Conservation (phyloP, 2,797 vertebrate species). For the Otus scops region DNA sequence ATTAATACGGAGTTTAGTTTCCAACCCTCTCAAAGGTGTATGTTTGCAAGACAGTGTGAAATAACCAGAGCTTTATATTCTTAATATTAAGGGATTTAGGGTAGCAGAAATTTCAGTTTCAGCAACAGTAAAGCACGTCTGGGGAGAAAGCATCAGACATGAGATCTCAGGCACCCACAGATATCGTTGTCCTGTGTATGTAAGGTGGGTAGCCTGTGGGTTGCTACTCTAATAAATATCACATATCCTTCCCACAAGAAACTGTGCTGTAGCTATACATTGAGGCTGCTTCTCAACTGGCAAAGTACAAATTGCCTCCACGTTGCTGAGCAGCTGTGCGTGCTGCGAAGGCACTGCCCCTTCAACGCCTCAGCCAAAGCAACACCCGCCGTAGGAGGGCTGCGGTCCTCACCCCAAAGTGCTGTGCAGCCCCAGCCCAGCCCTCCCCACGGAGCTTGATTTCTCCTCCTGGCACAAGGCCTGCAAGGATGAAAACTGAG, state of each 20-base stretch:
- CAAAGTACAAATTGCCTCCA: fast-evolving
- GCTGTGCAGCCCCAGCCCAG: fast-evolving
- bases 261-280: neutral
- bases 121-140: neutral
- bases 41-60: neutral
- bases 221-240: neutral
- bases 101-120: neutral
- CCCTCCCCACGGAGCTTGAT: neutral
- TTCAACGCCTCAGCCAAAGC: neutral
- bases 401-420: neutral
- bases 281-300: neutral
- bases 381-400: neutral
- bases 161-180: neutral
- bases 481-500: fast-evolving
- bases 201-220: neutral
- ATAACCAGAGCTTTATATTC: neutral
- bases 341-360: neutral
- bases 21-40: neutral
- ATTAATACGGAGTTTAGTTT: neutral
- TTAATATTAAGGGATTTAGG: neutral
- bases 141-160: neutral
- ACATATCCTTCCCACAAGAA: neutral
- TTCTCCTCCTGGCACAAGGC: neutral
- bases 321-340: neutral
- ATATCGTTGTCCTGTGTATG: fast-evolving